Evolutionary conservation across 2,113 vertebrate species (phyloP).

Genomic region (Microtus oregoni): DNA sequence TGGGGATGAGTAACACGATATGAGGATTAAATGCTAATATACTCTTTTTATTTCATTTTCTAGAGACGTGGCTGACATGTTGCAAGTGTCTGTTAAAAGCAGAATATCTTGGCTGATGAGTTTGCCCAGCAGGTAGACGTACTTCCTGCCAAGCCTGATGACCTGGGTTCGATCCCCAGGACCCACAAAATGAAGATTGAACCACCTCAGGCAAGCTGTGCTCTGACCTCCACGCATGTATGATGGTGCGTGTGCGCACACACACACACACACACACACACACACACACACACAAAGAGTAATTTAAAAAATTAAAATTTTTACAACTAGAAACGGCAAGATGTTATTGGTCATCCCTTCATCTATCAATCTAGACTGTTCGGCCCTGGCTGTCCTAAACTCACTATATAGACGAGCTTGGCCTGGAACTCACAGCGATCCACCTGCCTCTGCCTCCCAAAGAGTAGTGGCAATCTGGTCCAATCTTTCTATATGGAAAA

Average conservation of each 20-base stretch:
- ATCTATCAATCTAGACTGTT: neutral
- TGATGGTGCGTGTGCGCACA: no score
- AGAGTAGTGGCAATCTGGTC: neutral
- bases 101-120: neutral
- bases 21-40: neutral
- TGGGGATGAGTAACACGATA: neutral
- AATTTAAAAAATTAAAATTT: neutral
- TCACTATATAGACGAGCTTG: neutral
- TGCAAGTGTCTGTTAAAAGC: neutral
- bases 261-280: no score
- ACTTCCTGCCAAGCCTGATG: neutral
- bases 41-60: neutral
- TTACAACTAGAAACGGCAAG: neutral
- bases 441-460: neutral
- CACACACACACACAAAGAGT: neutral
- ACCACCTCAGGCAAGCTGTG: neutral
- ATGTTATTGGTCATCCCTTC: no score
- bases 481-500: neutral
- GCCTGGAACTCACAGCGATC: neutral
- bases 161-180: neutral
- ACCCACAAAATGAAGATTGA: neutral
- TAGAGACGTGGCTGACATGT: neutral
- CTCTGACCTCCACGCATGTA: neutral
- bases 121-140: neutral
- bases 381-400: neutral